phyloP scores from a whole-genome alignment of 2,797 vertebrate species.

The Chromis chromis region DNA sequence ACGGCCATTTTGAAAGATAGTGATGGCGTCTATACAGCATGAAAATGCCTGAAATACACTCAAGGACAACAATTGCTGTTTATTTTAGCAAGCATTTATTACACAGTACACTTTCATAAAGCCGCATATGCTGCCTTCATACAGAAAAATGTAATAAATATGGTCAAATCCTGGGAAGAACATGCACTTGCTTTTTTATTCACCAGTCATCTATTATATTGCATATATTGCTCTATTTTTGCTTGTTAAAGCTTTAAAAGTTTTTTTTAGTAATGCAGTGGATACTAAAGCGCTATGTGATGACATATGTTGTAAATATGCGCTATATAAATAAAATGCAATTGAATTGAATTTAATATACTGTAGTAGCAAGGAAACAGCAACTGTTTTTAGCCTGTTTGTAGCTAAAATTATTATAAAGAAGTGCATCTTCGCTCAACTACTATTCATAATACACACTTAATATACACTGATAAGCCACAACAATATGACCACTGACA shows the following conservation, averaged over 20 bases:
- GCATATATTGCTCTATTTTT: neutral
- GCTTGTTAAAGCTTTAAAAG: neutral
- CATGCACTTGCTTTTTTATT: neutral
- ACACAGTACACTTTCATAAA: neutral
- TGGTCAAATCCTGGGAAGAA: neutral
- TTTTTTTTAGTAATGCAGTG: neutral
- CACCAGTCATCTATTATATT: no score
- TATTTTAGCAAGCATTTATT: neutral
- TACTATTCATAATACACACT: no score
- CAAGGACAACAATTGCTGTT: neutral
- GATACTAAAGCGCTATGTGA: no score
- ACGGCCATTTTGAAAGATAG: constrained; percentile 59
- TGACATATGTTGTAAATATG: no score
- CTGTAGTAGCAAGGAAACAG: neutral
- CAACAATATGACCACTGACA: no score
- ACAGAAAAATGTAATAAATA: neutral
- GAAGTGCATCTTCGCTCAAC: no score
- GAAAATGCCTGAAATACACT: constrained; percentile 4
- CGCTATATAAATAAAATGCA: no score
- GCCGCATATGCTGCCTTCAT: neutral
- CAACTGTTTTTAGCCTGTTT: neutral
- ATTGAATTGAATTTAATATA: no score
- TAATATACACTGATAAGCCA: no score
- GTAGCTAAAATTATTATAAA: neutral
- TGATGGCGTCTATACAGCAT: constrained; percentile 24